Evolutionary conservation across 2,888 invertebrate genomes (phyloP).

Genomic region (Eustalomyia histrio): DNA sequence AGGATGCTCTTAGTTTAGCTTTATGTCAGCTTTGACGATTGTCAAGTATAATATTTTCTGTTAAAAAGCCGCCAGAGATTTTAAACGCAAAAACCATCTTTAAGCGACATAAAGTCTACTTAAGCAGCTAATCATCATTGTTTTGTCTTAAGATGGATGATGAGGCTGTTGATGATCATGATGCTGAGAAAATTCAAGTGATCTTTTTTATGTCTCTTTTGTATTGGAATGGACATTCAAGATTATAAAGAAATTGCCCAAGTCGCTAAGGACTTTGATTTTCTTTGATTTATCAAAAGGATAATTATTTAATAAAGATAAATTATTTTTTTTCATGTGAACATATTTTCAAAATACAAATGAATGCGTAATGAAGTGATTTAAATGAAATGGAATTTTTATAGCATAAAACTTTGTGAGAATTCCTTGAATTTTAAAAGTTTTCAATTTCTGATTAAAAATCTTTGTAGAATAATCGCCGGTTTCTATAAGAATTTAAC

Average conservation of each 20-base stretch:
- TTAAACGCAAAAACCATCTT: slow-evolving; percentile 30
- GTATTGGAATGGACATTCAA: slow-evolving; percentile 6
- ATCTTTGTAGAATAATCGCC: too few relatives aligned
- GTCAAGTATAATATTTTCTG: slow-evolving; percentile 39
- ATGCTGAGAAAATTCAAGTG: slow-evolving; percentile 38
- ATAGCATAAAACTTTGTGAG: too few relatives aligned
- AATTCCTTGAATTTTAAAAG: too few relatives aligned
- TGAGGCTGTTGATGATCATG: slow-evolving; percentile 33
- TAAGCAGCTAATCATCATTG: slow-evolving; percentile 60
- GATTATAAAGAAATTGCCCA: slow-evolving; percentile 25
- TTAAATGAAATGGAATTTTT: too few relatives aligned
- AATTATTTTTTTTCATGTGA: too few relatives aligned
- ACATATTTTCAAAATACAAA: too few relatives aligned
- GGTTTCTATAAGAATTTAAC: too few relatives aligned
- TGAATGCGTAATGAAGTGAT: too few relatives aligned
- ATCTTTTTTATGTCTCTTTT: slow-evolving; percentile 12
- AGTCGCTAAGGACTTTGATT: slow-evolving; percentile 10
- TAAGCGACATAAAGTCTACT: slow-evolving; percentile 65
- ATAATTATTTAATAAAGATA: neutral
- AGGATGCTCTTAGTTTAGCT: slow-evolving; percentile 63
- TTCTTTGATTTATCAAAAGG: slow-evolving; percentile 15
- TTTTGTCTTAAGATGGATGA: slow-evolving; percentile 41
- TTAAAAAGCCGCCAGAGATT: slow-evolving; percentile 45
- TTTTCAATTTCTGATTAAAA: too few relatives aligned
- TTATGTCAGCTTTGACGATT: slow-evolving; percentile 63